A percentile compares a stretch with the other conserved stretches of the same genome.
Evolutionary conservation across 1,140 invertebrate species (phyloP).

Genomic region (Wasmannia auropunctata): DNA sequence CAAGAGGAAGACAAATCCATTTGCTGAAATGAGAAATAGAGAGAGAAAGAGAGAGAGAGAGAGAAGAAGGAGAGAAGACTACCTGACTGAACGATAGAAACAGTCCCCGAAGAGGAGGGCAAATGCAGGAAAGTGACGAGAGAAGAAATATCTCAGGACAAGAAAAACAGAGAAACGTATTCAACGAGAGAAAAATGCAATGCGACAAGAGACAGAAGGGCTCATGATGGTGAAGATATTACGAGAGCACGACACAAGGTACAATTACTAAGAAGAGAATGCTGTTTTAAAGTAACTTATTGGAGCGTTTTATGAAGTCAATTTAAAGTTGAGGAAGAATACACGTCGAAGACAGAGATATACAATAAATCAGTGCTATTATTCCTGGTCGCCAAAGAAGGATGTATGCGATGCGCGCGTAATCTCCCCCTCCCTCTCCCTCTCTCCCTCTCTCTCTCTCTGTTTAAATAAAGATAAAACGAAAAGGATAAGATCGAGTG

Average conservation of each 20-base stretch:
- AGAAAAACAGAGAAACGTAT: conserved; percentile 29
- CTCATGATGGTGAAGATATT: not conserved
- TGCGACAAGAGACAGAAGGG: not conserved
- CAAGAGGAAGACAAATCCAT: not conserved
- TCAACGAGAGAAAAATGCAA: conserved; percentile 27
- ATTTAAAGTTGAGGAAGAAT: not conserved
- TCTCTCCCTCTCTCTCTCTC: not conserved
- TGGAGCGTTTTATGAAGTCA: not conserved
- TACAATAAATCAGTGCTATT: not conserved
- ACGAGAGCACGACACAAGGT: not conserved
- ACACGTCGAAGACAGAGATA: not conserved
- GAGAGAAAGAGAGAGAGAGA: not conserved
- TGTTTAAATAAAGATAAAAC: not conserved
- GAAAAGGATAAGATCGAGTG: not conserved
- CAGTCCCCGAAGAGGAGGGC: not conserved
- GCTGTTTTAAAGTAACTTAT: not conserved
- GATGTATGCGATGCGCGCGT: conserved; percentile 15
- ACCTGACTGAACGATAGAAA: conserved; percentile 28
- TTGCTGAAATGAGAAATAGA: not conserved
- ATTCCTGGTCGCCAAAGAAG: conserved; percentile 4
- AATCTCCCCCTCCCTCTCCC: not conserved
- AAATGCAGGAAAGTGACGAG: conserved; percentile 15
- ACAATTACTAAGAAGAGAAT: not conserved
- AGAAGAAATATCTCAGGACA: not conserved
- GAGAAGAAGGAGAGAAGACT: not conserved